Percentiles rank a stretch among this genome's conserved stretches.
Conservation (phyloP, 2,888 invertebrate genomes). For the Halictus ligatus region DNA sequence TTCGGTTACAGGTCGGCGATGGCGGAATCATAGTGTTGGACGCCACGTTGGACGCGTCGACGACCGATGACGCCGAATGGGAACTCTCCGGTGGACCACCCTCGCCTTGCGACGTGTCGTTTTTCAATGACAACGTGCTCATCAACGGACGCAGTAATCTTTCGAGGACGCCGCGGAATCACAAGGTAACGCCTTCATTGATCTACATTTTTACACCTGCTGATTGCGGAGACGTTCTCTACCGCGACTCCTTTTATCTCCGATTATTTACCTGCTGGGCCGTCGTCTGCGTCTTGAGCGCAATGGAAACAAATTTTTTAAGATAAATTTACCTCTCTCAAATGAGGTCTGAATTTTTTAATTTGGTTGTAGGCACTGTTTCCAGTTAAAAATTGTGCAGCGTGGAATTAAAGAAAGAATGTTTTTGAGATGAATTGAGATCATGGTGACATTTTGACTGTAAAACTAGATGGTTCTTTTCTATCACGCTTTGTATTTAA, state of each 20-base stretch:
- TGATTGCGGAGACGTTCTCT: neutral
- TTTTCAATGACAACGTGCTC: slow-evolving; percentile 95
- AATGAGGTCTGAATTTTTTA: neutral
- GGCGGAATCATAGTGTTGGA: slow-evolving; percentile 88
- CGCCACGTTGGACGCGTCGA: slow-evolving; percentile 87
- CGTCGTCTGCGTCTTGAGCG: neutral
- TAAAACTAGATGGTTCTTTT: too few relatives aligned
- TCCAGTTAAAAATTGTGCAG: too few relatives aligned
- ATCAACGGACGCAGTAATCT: slow-evolving; percentile 96
- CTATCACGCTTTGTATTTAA: too few relatives aligned
- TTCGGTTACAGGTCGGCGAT: slow-evolving; percentile 86
- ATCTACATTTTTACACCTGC: neutral
- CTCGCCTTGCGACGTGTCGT: slow-evolving; percentile 92
- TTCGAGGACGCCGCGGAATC: slow-evolving; percentile 87
- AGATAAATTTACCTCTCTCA: neutral
- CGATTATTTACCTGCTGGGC: neutral
- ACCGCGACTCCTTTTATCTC: neutral
- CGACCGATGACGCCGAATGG: slow-evolving; percentile 87
- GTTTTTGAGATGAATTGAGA: too few relatives aligned
- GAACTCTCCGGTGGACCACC: slow-evolving; percentile 88
- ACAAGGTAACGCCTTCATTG: slow-evolving; percentile 85
- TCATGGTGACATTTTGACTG: too few relatives aligned
- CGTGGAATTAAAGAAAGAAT: too few relatives aligned
- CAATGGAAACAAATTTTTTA: neutral
- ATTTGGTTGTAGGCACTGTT: neutral